Evolutionary conservation across 2,888 invertebrate genomes (phyloP), one percentile per base, ranked within the genome.

Genomic region (Lasioglossum morio): DNA sequence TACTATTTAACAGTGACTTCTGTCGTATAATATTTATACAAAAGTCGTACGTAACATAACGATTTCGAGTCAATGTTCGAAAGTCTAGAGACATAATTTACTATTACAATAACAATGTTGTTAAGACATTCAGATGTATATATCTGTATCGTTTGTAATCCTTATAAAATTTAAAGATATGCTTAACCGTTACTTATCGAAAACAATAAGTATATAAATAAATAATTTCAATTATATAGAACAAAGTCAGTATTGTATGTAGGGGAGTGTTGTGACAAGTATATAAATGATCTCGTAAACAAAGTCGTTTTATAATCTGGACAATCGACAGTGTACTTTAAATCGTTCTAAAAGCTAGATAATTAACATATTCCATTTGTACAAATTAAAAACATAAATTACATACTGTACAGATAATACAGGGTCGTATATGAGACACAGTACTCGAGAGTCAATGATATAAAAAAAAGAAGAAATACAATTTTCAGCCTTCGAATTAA

Each of bases 1-100:
- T 91, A 91, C 88, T 92, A 93, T 91, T 90, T 89, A 92, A 92
- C 91, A 91, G 87, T 88, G 79, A 89, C 85, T 89, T 84, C 70
- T 69, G 63, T 82, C 53, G 63, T 48, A 30, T 57, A 78, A 72
- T 46, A 72, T 43, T 43, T 70, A 74, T 43, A 82, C 82, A 84
- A 87, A 88, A 87, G 82, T 90, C 78, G 60, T 84, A 89, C 76
- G 89, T 84, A 88, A 89, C 82, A 87, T 80, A 79, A 91, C 74
- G 87, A 92, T 87, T 79, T 88, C 79, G 83, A 88, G 85, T 85
- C 84, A 85, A 79, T 84, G 83, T 88, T 78, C 87, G 75, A 91
- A 77, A 89, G 88, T 85, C 87, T 82, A 82, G 82, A 82, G 78
- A 73, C 37, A 75, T 77, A 76, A 79, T 85, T 85, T 72, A 66